Evolutionary conservation across 1,140 invertebrate genomes (phyloP).

Genomic region (Drosophila asahinai): DNA sequence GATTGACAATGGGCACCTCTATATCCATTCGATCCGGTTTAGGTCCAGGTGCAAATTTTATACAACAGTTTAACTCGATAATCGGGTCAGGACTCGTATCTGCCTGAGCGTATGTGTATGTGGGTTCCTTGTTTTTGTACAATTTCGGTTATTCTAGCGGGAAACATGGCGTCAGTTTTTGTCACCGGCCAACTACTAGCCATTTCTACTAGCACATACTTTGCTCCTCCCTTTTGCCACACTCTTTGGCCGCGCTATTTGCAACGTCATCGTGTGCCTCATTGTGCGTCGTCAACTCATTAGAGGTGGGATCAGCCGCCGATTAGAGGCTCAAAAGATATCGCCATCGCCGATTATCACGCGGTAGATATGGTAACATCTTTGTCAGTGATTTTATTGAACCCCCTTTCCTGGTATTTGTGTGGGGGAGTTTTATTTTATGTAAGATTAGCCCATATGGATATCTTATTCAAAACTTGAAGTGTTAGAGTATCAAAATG

Average conservation of each 20-base stretch:
- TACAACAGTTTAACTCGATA: constrained; percentile 80
- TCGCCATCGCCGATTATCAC: not conserved
- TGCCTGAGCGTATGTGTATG: constrained; percentile 43
- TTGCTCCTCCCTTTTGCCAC: not conserved
- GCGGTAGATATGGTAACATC: not conserved
- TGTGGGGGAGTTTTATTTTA: too few species aligned
- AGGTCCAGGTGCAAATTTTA: constrained; percentile 83
- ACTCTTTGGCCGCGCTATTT: constrained; percentile 20
- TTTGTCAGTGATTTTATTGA: too few species aligned
- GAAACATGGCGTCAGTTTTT: constrained; percentile 71
- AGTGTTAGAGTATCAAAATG: too few species aligned
- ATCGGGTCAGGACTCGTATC: constrained; percentile 76
- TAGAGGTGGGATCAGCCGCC: constrained; percentile 19
- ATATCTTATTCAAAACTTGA: too few species aligned
- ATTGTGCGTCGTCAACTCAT: constrained; percentile 7
- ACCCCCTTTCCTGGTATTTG: too few species aligned
- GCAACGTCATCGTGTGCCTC: constrained; percentile 53
- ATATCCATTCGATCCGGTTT: constrained; percentile 70
- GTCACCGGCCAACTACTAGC: constrained; percentile 13
- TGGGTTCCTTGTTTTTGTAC: constrained; percentile 18
- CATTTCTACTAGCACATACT: not conserved
- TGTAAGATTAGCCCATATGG: too few species aligned
- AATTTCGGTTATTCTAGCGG: constrained; percentile 72
- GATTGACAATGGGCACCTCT: constrained; percentile 74
- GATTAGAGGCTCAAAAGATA: constrained; percentile 1